Base-by-base conservation (phyloP, 2,888 invertebrate genomes). In the Hedya salicella region DNA sequence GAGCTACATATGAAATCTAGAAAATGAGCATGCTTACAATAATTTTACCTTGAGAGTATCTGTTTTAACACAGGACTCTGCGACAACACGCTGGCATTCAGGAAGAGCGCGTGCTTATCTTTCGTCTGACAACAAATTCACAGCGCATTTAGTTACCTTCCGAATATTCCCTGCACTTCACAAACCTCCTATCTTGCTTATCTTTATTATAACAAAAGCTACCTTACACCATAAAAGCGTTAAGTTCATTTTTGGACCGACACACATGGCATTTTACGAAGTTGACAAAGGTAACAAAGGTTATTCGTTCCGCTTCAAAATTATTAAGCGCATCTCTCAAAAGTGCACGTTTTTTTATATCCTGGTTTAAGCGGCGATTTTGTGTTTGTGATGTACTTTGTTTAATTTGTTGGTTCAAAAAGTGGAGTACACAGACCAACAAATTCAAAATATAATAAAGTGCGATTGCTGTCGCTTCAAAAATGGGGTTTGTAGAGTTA, bases 51-150 rank as follows among this genome's bases (percentile, higher is more conserved):
- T 25, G 25, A 25, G 25, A 36, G 32, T 32, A 14, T 62, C 62
- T 53, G 52, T 53, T 53, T 32, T 32, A 9, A 36, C 16, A n/a
- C 5, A 44, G 11, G n/a, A 46, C 36, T 59, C 39, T 60, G 30
- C 39, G 39, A 2, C 13, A 8, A 6, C 59, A 53, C 59, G 56
- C 50, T 50, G 49, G 57, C 64, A 50, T 59, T 46, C 52, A 48
- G 65, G 59, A 60, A 65, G 65, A 52, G 59, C 57, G 44, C 65
- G 65, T 60, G 65, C 65, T 65, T 65, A 65, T 65, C 65, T 60
- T 53, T 53, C 52, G 36, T 44, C 57, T 65, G 59, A 65, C 59
- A 65, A 65, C 65, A 65, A 65, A 65, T 60, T 65, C 53, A 46
- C 65, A 60, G 65, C 65, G 59, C 65, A 65, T 65, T 65, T 53